These are phyloP conservation scores for Elegia similella DNA, from an alignment of 2,888 invertebrate species.

Conservation along the genomic window DNA sequence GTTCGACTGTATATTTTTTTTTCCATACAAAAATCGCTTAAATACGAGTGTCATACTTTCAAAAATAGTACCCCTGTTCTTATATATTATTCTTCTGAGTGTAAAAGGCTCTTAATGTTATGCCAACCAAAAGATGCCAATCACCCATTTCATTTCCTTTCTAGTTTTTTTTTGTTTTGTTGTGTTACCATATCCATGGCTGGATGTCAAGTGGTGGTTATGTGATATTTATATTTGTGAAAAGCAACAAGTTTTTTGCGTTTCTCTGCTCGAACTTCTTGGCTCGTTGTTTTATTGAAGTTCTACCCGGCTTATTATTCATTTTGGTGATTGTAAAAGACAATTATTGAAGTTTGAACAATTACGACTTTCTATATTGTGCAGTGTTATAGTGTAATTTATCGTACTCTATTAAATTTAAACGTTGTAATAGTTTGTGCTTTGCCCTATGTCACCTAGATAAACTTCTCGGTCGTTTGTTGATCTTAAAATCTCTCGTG, in stretches of 20 bases:
- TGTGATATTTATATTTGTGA: conserved; percentile 34
- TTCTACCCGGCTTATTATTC: conserved; percentile 2
- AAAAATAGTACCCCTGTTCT: too few relatives aligned
- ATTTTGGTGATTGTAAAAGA: conserved; percentile 3
- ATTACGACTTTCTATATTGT: conserved; percentile 41
- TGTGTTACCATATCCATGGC: too few relatives aligned
- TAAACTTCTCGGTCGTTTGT: conserved; percentile 4
- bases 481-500: background rate
- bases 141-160: too few relatives aligned
- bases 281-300: conserved; percentile 13
- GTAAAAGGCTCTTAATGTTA: too few relatives aligned
- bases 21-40: too few relatives aligned
- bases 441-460: conserved; percentile 7
- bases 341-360: conserved; percentile 10
- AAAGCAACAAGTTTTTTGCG: conserved; percentile 37
- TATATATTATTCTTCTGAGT: too few relatives aligned
- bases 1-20: too few relatives aligned
- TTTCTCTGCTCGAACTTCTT: conserved; percentile 23
- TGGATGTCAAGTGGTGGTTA: conserved; percentile 31
- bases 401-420: conserved; percentile 19
- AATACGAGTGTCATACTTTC: too few relatives aligned
- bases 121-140: too few relatives aligned
- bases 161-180: too few relatives aligned
- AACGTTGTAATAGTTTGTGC: conserved; percentile 20
- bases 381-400: conserved; percentile 30